A percentile compares a stretch with the other conserved stretches of the same genome.
These are phyloP conservation scores for Synanthedon myopaeformis DNA, from an alignment of 2,888 invertebrate genomes.

Conservation along the genomic window DNA sequence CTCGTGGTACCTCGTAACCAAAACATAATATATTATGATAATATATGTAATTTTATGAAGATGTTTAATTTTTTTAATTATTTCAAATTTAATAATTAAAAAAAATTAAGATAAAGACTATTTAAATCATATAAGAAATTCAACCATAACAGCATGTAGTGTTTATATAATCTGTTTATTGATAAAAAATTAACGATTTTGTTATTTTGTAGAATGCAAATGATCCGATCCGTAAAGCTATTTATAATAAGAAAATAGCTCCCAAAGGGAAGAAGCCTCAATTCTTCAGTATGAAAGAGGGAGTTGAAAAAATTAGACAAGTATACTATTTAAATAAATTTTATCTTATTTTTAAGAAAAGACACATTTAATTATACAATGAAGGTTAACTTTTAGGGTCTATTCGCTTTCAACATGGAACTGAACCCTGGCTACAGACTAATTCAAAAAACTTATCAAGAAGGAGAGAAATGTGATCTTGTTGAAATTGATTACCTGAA, in stretches of 20 bases:
- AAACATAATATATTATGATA: no score
- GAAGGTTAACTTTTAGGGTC: conserved; percentile 28
- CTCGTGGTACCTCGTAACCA: no score
- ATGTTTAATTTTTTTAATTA: no score
- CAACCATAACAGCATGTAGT: background rate
- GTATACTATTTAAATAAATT: conserved; percentile 15
- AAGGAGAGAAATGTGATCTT: conserved; percentile 73
- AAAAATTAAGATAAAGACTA: no score
- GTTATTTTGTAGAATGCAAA: conserved; percentile 43
- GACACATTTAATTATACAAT: no score
- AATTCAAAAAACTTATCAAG: conserved; percentile 69
- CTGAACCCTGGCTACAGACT: conserved; percentile 66
- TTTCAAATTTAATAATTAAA: no score
- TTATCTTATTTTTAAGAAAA: background rate
- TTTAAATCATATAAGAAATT: background rate
- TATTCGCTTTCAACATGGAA: conserved; percentile 72
- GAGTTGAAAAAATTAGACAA: conserved; percentile 49
- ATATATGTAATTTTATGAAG: no score
- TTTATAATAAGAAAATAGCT: conserved; percentile 63
- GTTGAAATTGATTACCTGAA: conserved; percentile 69
- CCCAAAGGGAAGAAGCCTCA: conserved; percentile 54
- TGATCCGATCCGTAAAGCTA: conserved; percentile 55
- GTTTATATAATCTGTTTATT: no score
- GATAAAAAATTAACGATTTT: no score
- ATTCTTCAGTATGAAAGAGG: conserved; percentile 55